A percentile compares a stretch with the other conserved stretches of the same genome.
These are phyloP conservation scores for Oreocharis arfaki DNA, from an alignment of 2,113 vertebrate species.

Conservation along the genomic window DNA sequence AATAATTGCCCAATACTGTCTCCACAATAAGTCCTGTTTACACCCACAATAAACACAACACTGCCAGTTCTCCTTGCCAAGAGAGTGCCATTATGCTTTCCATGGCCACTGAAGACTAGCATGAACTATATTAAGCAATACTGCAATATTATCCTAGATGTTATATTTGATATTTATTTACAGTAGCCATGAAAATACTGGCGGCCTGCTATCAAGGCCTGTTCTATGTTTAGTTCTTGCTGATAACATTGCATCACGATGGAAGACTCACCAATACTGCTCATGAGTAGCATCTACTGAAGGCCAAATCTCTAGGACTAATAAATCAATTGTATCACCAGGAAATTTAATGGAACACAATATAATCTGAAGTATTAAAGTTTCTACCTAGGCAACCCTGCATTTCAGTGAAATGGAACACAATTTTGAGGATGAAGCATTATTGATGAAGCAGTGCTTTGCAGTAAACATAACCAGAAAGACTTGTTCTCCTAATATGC, in stretches of 20 bases:
- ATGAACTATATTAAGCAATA: conserved; percentile 32
- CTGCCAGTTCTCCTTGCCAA: background rate
- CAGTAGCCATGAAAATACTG: conserved; percentile 22
- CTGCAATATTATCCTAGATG: conserved; percentile 21
- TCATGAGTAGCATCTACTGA: background rate
- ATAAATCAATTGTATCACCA: background rate
- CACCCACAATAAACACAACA: background rate
- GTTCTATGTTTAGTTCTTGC: background rate
- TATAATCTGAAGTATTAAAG: background rate
- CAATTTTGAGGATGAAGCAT: background rate
- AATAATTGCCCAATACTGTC: background rate
- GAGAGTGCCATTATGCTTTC: background rate
- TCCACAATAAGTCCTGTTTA: background rate
- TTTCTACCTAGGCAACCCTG: background rate
- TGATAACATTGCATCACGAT: conserved; percentile 1
- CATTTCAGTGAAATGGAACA: background rate
- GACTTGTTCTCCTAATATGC: background rate
- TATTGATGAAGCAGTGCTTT: background rate
- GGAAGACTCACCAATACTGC: background rate
- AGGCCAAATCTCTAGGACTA: background rate
- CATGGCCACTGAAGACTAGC: background rate
- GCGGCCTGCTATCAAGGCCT: background rate
- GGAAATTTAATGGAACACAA: background rate
- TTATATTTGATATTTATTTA: conserved; percentile 32
- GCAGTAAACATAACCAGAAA: background rate